Evolutionary conservation across 2,888 invertebrate species (phyloP).

Genomic region (Agapetus fuscipes): DNA sequence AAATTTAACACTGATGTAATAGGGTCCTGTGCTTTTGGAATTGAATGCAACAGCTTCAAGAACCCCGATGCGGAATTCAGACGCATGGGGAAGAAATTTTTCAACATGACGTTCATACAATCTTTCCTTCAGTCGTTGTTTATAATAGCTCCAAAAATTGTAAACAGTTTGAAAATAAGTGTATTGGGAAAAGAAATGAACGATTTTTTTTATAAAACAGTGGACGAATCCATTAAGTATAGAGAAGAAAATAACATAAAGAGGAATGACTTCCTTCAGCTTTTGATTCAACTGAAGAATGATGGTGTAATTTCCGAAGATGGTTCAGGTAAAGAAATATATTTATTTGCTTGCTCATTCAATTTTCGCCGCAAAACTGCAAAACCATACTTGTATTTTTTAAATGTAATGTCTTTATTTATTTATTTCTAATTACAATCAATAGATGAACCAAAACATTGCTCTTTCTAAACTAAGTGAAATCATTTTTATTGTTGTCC

Average conservation of each 20-base stretch:
- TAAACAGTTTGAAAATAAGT: conserved; percentile 1
- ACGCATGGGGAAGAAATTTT: conserved; percentile 17
- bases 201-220: conserved; percentile 35
- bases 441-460: no score
- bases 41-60: conserved; percentile 34
- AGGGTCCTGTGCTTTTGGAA: conserved; percentile 38
- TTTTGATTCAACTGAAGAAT: conserved; percentile 42
- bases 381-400: no score
- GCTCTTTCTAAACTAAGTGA: no score
- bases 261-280: conserved; percentile 45
- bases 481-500: no score
- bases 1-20: conserved; percentile 42
- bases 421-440: no score
- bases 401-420: no score
- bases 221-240: conserved; percentile 34
- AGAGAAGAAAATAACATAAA: conserved; percentile 31
- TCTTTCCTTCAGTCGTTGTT: background rate
- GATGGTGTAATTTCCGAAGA: no score
- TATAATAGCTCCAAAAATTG: conserved; percentile 4
- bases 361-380: no score
- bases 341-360: no score
- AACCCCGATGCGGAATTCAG: conserved; percentile 31
- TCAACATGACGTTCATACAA: background rate
- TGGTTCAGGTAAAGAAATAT: no score
- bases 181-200: conserved; percentile 6